These are phyloP conservation scores for Sebastes schlegelii DNA, from an alignment of 2,113 vertebrate species.

Conservation along the genomic window DNA sequence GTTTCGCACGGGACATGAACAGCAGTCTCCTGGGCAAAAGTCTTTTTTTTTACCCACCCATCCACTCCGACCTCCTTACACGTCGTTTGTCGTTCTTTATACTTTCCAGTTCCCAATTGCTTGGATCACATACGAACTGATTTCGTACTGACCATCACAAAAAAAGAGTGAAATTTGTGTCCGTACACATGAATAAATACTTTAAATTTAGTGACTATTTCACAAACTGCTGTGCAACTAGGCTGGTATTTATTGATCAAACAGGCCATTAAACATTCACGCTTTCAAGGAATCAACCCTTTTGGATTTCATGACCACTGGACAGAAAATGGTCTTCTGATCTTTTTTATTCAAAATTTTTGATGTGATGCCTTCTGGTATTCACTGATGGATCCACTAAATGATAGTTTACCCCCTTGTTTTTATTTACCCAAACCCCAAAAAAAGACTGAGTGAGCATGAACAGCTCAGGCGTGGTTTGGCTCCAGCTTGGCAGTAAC, in stretches of 20 bases:
- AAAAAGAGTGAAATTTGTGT: too few relatives aligned
- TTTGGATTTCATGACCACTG: neutral
- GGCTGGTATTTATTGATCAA: neutral
- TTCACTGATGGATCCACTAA: neutral
- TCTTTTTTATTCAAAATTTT: neutral
- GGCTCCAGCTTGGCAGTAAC: slow-evolving; percentile 16
- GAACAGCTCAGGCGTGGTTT: slow-evolving; percentile 14
- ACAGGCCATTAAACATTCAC: neutral
- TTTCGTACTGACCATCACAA: too few relatives aligned
- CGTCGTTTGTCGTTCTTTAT: too few relatives aligned
- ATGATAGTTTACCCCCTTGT: slow-evolving; percentile 6
- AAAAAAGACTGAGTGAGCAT: neutral
- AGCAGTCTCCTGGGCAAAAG: too few relatives aligned
- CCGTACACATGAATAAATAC: too few relatives aligned
- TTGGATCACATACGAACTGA: too few relatives aligned
- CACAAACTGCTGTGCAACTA: too few relatives aligned
- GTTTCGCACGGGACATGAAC: too few relatives aligned
- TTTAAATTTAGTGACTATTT: too few relatives aligned
- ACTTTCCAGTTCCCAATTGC: too few relatives aligned
- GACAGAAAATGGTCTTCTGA: neutral
- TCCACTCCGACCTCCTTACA: too few relatives aligned
- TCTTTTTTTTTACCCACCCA: too few relatives aligned
- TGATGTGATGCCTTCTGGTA: neutral
- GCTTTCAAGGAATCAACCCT: neutral
- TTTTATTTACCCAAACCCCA: slow-evolving; percentile 2